Conservation (phyloP, 2,797 vertebrate genomes). For the Crax fasciolata region DNA sequence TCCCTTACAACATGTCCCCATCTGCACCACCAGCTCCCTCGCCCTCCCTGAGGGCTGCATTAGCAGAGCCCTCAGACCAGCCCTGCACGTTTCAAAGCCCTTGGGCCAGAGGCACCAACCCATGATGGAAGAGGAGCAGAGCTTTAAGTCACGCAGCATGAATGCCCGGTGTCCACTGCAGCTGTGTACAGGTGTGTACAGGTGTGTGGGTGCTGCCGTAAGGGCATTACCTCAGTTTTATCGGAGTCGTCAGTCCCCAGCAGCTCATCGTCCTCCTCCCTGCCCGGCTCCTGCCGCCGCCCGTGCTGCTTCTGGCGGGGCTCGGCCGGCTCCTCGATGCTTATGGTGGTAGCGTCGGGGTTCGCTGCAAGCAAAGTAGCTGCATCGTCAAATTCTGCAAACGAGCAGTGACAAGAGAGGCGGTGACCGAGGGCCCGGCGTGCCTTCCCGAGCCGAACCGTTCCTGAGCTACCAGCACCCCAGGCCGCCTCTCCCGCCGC, state of each 20-base stretch:
- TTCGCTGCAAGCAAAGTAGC: slow-evolving; percentile 82
- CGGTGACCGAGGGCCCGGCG: fast-evolving
- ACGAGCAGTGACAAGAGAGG: neutral
- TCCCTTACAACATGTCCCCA: neutral
- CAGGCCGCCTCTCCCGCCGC: neutral
- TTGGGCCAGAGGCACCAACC: neutral
- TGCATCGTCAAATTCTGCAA: slow-evolving; percentile 92
- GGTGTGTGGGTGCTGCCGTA: fast-evolving
- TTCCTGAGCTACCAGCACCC: no score
- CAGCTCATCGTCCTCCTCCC: slow-evolving; percentile 86
- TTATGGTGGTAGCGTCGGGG: slow-evolving; percentile 88
- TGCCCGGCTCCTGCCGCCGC: slow-evolving; percentile 64
- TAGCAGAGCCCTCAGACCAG: neutral
- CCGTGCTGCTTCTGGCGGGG: slow-evolving; percentile 80
- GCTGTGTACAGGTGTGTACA: no score
- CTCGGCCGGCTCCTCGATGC: slow-evolving; percentile 84
- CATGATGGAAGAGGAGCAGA: no score
- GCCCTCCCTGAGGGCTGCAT: fast-evolving
- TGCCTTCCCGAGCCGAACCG: no score
- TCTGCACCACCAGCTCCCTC: fast-evolving
- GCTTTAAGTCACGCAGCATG: no score
- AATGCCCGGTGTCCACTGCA: neutral
- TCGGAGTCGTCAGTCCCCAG: slow-evolving; percentile 87
- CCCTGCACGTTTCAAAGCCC: neutral
- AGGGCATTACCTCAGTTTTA: slow-evolving; percentile 87